Evolutionary conservation across 2,888 invertebrate genomes (phyloP).

Genomic region (Dasypogon diadema): DNA sequence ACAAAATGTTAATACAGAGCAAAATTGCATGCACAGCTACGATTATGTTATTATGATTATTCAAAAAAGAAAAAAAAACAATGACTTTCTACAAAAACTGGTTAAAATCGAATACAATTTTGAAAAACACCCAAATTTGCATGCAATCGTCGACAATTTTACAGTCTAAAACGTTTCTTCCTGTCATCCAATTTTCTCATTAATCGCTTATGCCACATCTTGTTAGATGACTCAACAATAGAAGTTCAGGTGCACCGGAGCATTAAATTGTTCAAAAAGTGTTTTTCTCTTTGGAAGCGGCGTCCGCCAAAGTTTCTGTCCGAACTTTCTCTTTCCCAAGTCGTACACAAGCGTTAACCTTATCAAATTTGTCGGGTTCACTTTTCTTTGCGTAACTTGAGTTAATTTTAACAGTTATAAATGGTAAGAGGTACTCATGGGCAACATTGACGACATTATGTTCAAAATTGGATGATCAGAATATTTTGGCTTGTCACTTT

Average conservation of each 20-base stretch:
- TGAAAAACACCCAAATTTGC: slow-evolving; percentile 18
- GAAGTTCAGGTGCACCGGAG: slow-evolving; percentile 9
- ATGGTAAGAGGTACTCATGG: too few relatives aligned
- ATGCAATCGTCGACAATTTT: slow-evolving; percentile 25
- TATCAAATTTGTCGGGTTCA: slow-evolving; percentile 2
- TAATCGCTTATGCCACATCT: slow-evolving; percentile 23
- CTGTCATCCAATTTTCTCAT: slow-evolving; percentile 29
- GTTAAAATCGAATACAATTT: background rate
- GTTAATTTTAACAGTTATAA: too few relatives aligned
- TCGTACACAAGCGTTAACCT: background rate
- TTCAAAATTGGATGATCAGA: slow-evolving; percentile 20
- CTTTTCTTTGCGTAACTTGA: background rate
- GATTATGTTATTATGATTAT: background rate
- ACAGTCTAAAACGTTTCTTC: background rate
- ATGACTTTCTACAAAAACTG: background rate
- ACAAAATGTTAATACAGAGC: slow-evolving; percentile 27
- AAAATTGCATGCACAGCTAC: slow-evolving; percentile 45
- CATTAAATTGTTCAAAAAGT: slow-evolving; percentile 23
- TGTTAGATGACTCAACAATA: slow-evolving; percentile 18
- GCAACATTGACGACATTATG: background rate
- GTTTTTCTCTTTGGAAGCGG: background rate
- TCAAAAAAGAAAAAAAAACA: too few relatives aligned
- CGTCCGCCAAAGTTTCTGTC: background rate
- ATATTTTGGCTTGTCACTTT: slow-evolving; percentile 8
- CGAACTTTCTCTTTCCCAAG: slow-evolving; percentile 23